Evolutionary conservation across 1,140 invertebrate species (phyloP).

Genomic region (Diplogasteroides magnus): DNA sequence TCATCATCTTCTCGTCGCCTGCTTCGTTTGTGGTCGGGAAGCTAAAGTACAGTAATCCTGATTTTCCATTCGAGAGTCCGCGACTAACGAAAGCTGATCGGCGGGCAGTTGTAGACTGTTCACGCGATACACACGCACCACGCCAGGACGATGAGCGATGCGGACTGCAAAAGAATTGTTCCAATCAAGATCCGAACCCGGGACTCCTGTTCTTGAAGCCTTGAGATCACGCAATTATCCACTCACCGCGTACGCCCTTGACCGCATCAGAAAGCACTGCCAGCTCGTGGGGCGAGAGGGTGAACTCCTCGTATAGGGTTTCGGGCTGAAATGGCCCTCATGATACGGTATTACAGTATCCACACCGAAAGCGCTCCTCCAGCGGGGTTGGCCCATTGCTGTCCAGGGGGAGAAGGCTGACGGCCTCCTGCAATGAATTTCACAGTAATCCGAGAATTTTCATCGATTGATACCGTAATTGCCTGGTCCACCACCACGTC

Average conservation of each 20-base stretch:
- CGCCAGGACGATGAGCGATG: constrained; percentile 25
- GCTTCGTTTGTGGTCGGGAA: constrained; percentile 6
- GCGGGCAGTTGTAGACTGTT: constrained; percentile 38
- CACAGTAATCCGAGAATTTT: not conserved
- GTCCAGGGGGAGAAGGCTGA: not conserved
- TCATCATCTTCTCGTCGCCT: constrained; percentile 20
- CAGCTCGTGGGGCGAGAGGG: constrained; percentile 34
- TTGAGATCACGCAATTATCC: not conserved
- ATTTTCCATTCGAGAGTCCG: too few species aligned
- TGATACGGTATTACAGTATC: constrained; percentile 8
- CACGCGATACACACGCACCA: constrained; percentile 41
- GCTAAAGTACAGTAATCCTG: constrained; percentile 1
- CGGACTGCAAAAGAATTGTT: constrained; percentile 18
- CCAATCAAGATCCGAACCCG: not conserved
- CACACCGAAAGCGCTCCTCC: constrained; percentile 8
- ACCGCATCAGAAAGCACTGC: constrained; percentile 36
- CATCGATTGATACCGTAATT: not conserved
- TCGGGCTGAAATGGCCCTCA: constrained; percentile 21
- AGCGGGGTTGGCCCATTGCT: constrained; percentile 10
- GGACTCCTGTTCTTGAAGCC: not conserved
- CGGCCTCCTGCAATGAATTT: too few species aligned
- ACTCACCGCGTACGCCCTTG: constrained; percentile 13
- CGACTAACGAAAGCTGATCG: constrained; percentile 32
- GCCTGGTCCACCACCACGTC: not conserved
- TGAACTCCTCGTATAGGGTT: constrained; percentile 28